Evolutionary conservation across 2,797 vertebrate species (phyloP).

Genomic region (Malurus leucopterus): DNA sequence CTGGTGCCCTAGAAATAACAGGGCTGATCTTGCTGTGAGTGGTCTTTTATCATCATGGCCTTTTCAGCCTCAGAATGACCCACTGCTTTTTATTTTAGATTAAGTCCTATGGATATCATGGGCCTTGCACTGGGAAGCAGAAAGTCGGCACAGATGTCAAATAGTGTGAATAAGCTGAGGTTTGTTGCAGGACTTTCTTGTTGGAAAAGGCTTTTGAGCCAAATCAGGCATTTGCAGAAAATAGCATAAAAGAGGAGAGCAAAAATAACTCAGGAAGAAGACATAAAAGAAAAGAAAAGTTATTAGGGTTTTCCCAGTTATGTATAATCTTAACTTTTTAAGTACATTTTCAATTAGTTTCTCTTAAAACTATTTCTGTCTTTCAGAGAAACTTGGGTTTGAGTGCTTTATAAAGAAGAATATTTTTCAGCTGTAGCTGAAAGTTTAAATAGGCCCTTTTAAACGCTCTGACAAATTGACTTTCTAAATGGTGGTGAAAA

Average conservation of each 20-base stretch:
- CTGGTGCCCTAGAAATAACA: neutral
- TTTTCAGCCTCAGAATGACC: neutral
- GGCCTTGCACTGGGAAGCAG: neutral
- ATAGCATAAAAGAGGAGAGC: neutral
- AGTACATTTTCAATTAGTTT: neutral
- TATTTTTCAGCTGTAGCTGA: neutral
- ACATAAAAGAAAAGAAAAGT: neutral
- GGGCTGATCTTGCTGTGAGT: neutral
- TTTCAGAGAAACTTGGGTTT: neutral
- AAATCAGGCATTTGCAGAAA: neutral
- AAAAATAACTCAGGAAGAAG: neutral
- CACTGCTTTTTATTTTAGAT: neutral
- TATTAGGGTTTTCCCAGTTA: neutral
- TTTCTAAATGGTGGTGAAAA: neutral
- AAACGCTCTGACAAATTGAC: neutral
- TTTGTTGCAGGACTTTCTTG: neutral
- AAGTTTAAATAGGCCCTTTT: neutral
- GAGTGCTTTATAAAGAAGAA: neutral
- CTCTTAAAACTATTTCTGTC: neutral
- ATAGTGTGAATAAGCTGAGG: fast-evolving
- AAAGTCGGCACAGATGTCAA: neutral
- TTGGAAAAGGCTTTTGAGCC: neutral
- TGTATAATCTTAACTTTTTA: neutral
- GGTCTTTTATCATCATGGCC: neutral
- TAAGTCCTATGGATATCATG: neutral